Evolutionary conservation across 2,797 vertebrate species (phyloP).

Genomic region (Gobio occitaniae): DNA sequence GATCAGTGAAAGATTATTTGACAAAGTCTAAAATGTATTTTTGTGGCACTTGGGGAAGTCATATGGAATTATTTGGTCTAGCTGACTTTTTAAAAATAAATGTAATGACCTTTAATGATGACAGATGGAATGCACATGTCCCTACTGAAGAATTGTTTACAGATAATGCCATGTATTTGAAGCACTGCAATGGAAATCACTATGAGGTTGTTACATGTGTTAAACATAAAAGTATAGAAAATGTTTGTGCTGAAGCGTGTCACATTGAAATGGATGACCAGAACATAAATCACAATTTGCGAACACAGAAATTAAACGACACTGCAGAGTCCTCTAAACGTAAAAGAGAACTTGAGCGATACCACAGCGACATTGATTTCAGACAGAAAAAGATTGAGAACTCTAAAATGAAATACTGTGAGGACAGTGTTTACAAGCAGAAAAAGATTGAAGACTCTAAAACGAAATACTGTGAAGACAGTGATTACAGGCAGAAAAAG

Average conservation of each 20-base stretch:
- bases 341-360: background rate
- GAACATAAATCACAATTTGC: background rate
- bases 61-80: no score
- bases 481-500: no score
- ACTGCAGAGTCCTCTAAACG: background rate
- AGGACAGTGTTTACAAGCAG: no score
- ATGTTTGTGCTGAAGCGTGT: background rate
- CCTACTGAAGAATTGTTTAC: no score
- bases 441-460: no score
- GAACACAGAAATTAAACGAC: background rate
- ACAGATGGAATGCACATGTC: background rate
- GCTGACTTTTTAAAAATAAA: no score
- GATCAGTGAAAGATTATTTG: no score
- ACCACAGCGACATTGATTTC: background rate
- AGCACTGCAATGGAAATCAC: background rate
- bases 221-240: background rate
- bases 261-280: background rate
- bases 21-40: no score
- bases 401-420: background rate
- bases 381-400: background rate
- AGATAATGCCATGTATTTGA: no score
- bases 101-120: background rate
- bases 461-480: no score
- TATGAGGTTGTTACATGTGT: background rate
- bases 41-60: no score